These are phyloP conservation scores for Dusona sp. DNA, from an alignment of 2,888 invertebrate genomes.

Conservation along the genomic window DNA sequence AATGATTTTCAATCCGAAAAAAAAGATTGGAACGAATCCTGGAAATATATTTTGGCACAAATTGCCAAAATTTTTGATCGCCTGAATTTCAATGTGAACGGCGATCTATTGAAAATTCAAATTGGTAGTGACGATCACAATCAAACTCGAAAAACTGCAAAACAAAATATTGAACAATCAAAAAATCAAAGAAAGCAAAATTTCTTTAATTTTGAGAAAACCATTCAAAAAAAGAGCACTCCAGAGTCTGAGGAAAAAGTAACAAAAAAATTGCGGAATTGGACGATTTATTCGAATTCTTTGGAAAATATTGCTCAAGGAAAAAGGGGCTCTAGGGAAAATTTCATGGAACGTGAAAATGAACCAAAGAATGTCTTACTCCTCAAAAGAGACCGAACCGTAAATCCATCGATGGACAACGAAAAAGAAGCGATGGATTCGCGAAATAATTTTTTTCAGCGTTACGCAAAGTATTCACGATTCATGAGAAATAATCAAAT, in stretches of 20 bases:
- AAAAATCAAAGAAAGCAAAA: conserved; percentile 19
- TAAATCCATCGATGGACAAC: not conserved
- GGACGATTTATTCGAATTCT: not conserved
- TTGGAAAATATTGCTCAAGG: not conserved
- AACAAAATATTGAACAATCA: not conserved
- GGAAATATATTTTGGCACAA: conserved; percentile 44
- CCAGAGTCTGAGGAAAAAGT: not conserved
- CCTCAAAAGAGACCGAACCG: not conserved
- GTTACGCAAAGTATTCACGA: not conserved
- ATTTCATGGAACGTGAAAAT: not conserved
- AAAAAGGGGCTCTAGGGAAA: not conserved
- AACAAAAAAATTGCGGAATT: too few relatives aligned
- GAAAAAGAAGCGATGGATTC: not conserved
- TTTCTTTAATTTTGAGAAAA: not conserved
- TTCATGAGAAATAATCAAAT: not conserved
- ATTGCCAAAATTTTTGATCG: conserved; percentile 46
- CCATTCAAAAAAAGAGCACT: too few relatives aligned
- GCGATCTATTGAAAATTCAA: conserved; percentile 35
- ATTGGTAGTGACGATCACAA: conserved; percentile 14
- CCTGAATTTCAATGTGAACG: conserved; percentile 55
- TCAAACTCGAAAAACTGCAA: not conserved
- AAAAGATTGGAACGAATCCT: conserved; percentile 51
- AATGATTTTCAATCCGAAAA: not conserved
- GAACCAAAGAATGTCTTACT: not conserved
- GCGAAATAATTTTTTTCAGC: not conserved